A percentile compares a stretch with the other conserved stretches of the same genome.
Evolutionary conservation across 2,888 invertebrate genomes (phyloP).

Genomic region (Megamerina dolium): DNA sequence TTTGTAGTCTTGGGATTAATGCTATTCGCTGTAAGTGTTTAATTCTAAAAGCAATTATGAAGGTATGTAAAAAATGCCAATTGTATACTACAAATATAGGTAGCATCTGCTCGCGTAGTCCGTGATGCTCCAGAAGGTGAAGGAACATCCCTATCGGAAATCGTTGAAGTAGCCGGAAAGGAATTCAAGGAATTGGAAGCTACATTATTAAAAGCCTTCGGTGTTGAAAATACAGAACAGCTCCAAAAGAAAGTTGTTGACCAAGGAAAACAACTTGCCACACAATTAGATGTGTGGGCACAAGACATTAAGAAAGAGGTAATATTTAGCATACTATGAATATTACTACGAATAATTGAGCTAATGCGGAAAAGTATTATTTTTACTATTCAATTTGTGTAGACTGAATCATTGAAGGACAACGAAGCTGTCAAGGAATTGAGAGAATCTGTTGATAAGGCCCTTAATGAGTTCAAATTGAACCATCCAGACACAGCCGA

Average conservation of each 20-base stretch:
- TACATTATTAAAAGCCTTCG: slow-evolving; percentile 5
- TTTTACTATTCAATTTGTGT: not conserved
- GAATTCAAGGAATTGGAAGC: slow-evolving; percentile 5
- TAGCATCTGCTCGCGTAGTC: not conserved
- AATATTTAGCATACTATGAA: not conserved
- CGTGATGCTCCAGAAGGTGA: not conserved
- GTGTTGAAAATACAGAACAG: slow-evolving; percentile 8
- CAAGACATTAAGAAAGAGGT: slow-evolving; percentile 11
- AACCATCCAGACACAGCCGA: slow-evolving; percentile 3
- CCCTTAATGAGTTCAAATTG: slow-evolving; percentile 7
- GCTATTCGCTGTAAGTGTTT: slow-evolving; percentile 6
- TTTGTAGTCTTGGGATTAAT: slow-evolving; percentile 4
- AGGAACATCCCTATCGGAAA: not conserved
- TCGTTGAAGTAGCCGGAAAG: slow-evolving; percentile 4
- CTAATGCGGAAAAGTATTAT: no score
- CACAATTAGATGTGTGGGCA: slow-evolving; percentile 13
- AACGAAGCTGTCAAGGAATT: slow-evolving; percentile 8
- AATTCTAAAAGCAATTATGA: not conserved
- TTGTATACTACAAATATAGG: slow-evolving; percentile 1
- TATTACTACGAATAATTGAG: not conserved
- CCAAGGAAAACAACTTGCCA: slow-evolving; percentile 6
- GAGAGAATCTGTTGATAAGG: slow-evolving; percentile 8
- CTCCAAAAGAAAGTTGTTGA: slow-evolving; percentile 2
- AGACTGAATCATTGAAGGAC: slow-evolving; percentile 14
- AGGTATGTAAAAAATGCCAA: no score